Evolutionary conservation across 23 tunicate genomes (phyloP).

Genomic region (Ciona savignyi): DNA sequence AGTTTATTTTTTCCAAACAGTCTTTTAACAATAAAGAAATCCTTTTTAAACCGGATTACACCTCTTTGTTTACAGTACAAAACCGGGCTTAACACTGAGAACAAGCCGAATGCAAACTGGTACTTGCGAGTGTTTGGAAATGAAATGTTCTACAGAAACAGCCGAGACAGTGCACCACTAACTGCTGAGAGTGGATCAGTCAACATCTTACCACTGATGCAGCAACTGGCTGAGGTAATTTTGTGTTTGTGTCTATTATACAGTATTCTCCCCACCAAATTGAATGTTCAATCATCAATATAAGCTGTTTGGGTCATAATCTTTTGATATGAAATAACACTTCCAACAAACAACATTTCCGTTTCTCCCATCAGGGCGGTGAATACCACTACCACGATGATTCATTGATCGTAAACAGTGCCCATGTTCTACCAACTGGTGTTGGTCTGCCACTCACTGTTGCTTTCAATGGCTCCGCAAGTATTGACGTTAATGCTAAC

Average conservation of each 20-base stretch:
- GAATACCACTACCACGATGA: conserved; percentile 82
- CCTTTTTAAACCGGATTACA: too few relatives aligned
- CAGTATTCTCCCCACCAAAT: too few relatives aligned
- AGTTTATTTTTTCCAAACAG: conserved; percentile 5
- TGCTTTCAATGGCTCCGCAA: conserved; percentile 81
- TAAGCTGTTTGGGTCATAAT: too few relatives aligned
- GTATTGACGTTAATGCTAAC: conserved; percentile 60
- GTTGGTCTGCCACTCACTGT: conserved; percentile 75
- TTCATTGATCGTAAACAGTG: conserved; percentile 57
- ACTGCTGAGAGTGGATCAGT: conserved; percentile 5
- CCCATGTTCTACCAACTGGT: conserved; percentile 66
- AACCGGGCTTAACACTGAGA: conserved; percentile 3
- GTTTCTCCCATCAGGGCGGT: conserved; percentile 50
- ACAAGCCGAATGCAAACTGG: conserved; percentile 45
- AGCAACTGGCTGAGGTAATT: conserved; percentile 32
- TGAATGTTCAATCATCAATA: too few relatives aligned
- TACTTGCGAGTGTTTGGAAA: conserved; percentile 76
- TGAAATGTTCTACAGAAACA: conserved; percentile 70
- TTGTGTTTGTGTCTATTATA: too few relatives aligned
- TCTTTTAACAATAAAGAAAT: too few relatives aligned
- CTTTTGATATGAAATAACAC: too few relatives aligned
- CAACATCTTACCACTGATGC: conserved; percentile 12
- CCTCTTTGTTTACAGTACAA: conserved; percentile 13
- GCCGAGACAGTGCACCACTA: conserved; percentile 2
- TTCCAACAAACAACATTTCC: too few relatives aligned